These are phyloP conservation scores for Chionodraco myersi DNA, from an alignment of 2,113 vertebrate genomes.

Conservation along the genomic window DNA sequence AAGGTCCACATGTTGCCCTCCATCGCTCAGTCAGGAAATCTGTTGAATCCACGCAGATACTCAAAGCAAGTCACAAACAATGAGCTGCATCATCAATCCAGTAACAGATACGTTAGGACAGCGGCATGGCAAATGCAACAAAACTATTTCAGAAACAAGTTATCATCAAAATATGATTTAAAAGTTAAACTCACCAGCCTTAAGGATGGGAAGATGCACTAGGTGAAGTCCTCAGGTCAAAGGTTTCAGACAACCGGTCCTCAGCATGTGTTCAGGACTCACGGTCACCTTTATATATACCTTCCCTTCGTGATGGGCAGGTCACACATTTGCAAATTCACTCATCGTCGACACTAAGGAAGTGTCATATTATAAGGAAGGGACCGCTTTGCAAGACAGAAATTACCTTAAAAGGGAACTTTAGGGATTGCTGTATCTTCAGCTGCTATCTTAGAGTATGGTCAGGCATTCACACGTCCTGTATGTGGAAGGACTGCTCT, in stretches of 20 bases:
- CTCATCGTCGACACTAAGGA: not conserved
- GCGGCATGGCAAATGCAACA: not conserved
- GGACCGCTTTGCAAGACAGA: not conserved
- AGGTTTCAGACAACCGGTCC: not conserved
- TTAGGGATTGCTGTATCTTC: no score
- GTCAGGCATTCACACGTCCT: no score
- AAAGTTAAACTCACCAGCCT: no score
- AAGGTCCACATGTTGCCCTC: conserved; percentile 11
- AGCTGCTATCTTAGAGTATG: not conserved
- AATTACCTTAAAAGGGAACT: not conserved
- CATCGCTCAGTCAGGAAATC: not conserved
- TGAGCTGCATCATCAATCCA: not conserved
- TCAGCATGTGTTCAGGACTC: not conserved
- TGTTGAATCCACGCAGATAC: not conserved
- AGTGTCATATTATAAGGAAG: not conserved
- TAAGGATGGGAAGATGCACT: no score
- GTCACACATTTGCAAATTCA: not conserved
- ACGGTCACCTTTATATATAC: not conserved
- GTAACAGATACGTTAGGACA: not conserved
- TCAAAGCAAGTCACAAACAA: not conserved
- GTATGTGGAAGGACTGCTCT: no score
- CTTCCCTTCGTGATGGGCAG: no score
- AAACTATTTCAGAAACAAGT: no score
- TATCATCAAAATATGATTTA: not conserved
- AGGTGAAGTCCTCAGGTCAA: no score